Conservation (phyloP, 2,797 vertebrate genomes). For the Ceryle rudis region DNA sequence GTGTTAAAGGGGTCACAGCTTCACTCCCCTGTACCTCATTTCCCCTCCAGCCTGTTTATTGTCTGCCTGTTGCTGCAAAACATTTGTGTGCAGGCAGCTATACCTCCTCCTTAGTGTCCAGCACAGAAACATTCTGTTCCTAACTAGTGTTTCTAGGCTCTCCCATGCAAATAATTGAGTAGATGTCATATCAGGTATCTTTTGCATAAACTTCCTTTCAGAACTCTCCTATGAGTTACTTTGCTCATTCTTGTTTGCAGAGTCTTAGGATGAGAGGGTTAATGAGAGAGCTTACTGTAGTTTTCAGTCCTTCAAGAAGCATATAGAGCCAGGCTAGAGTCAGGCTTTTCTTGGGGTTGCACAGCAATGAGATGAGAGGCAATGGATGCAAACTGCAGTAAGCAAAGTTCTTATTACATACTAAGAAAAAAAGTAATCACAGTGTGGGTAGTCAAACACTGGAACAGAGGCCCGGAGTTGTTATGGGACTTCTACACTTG, state of each 20-base stretch:
- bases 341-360: neutral
- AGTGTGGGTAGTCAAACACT: neutral
- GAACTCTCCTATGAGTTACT: neutral
- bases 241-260: neutral
- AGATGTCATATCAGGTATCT: neutral
- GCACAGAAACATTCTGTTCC: neutral
- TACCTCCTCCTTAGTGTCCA: neutral
- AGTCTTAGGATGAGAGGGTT: neutral
- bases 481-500: neutral
- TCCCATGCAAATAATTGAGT: neutral
- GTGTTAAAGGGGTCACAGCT: neutral
- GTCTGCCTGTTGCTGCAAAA: neutral
- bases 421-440: neutral
- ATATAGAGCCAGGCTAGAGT: neutral
- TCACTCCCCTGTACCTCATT: neutral
- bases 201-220: neutral
- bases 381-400: neutral
- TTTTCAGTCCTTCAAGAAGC: neutral
- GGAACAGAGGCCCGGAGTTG: neutral
- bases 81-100: fast-evolving
- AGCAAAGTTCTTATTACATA: neutral
- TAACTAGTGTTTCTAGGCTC: neutral
- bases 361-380: neutral
- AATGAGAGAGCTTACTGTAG: neutral
- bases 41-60: neutral